Percentiles rank a stretch among this genome's conserved stretches.
Conservation (phyloP, 2,888 invertebrate species). For the Lagria hirta region DNA sequence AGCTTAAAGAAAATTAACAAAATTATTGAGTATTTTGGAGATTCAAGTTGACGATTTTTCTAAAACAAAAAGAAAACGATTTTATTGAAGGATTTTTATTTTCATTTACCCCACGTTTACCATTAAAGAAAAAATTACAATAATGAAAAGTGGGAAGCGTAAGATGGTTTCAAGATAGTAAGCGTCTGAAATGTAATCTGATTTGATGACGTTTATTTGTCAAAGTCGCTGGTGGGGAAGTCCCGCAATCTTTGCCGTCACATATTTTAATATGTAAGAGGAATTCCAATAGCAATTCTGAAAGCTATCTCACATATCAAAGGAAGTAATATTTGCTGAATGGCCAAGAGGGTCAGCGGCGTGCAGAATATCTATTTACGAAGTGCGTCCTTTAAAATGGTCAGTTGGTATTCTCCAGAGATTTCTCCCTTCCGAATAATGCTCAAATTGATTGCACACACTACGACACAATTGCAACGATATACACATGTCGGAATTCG, state of each 20-base stretch:
- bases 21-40: no score
- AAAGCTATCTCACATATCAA: constrained; percentile 54
- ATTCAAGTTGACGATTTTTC: no score
- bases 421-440: constrained; percentile 46
- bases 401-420: constrained; percentile 53
- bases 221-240: constrained; percentile 22
- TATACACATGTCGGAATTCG: constrained; percentile 47
- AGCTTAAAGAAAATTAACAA: no score
- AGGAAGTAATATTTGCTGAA: constrained; percentile 55
- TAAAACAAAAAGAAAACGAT: no score
- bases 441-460: constrained; percentile 55
- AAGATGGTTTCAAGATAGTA: constrained; percentile 27
- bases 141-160: constrained; percentile 35
- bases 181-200: constrained; percentile 32
- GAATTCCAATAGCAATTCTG: constrained; percentile 47
- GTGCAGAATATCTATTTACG: constrained; percentile 50
- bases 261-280: constrained; percentile 40
- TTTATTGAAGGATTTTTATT: no score
- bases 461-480: constrained; percentile 51
- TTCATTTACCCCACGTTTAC: no score
- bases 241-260: constrained; percentile 30
- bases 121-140: constrained; percentile 34
- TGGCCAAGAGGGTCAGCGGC: constrained; percentile 46
- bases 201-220: constrained; percentile 39
- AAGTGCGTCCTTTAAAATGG: constrained; percentile 54